phyloP scores from a whole-genome alignment of 2,113 vertebrate genomes.

The Lynx canadensis region DNA sequence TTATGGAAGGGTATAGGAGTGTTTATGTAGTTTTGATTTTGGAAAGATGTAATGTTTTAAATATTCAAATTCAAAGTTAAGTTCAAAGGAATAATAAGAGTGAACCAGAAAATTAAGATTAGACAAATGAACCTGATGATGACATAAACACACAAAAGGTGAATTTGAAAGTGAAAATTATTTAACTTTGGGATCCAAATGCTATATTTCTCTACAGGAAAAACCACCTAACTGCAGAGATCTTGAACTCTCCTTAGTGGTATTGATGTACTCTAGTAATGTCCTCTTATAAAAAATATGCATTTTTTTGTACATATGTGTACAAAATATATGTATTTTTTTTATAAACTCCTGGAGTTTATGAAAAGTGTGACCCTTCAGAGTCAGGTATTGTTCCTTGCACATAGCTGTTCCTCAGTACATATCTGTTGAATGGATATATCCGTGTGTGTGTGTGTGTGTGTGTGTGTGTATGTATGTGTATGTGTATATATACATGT shows the following conservation, averaged over 20 bases:
- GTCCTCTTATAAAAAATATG: not conserved
- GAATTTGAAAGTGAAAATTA: not conserved
- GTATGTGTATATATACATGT: too few species aligned
- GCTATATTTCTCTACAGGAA: not conserved
- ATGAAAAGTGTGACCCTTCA: not conserved
- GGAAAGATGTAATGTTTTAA: not conserved
- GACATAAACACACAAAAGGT: not conserved
- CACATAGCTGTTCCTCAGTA: not conserved
- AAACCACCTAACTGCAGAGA: not conserved
- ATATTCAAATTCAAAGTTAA: not conserved
- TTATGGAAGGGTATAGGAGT: not conserved
- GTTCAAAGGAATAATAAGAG: not conserved
- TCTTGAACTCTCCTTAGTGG: not conserved
- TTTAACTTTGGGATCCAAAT: not conserved
- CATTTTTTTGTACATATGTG: too few species aligned
- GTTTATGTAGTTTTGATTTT: not conserved
- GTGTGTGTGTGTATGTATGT: too few species aligned
- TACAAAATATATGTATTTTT: too few species aligned
- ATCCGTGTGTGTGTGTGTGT: too few species aligned
- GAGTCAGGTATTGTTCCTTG: not conserved
- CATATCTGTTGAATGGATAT: not conserved
- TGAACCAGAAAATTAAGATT: not conserved
- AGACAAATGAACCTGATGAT: not conserved
- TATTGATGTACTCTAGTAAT: not conserved
- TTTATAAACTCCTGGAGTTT: not conserved